These are phyloP conservation scores for Lycaena phlaeas DNA, from an alignment of 2,888 invertebrate species.

Conservation along the genomic window DNA sequence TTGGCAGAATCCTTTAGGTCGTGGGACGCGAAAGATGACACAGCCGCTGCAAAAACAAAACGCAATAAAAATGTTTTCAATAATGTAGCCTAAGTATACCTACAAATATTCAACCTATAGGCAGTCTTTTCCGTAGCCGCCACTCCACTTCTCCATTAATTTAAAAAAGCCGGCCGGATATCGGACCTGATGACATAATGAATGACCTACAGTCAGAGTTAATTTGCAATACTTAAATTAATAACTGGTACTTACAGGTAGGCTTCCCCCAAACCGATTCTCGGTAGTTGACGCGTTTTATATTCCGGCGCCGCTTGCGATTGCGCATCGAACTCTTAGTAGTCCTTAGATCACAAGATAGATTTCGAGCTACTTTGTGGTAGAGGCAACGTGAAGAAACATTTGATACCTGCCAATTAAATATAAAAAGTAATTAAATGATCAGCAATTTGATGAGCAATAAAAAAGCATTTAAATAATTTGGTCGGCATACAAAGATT, in stretches of 20 bases:
- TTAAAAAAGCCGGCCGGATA: no score
- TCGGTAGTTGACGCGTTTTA: constrained; percentile 47
- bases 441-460: no score
- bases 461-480: no score
- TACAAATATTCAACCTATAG: no score
- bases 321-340: constrained; percentile 28
- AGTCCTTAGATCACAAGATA: constrained; percentile 42
- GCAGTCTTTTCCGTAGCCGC: no score
- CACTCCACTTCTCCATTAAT: no score
- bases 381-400: constrained; percentile 57
- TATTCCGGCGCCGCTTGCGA: constrained; percentile 41
- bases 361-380: constrained; percentile 41
- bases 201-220: no score
- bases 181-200: no score
- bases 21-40: constrained; percentile 20
- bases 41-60: background rate
- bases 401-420: constrained; percentile 42
- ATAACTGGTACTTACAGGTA: constrained; percentile 25
- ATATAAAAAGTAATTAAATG: no score
- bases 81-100: no score
- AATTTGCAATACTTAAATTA: background rate
- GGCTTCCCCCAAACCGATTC: constrained; percentile 58
- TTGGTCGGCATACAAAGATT: no score
- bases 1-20: constrained; percentile 45
- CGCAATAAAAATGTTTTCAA: no score